A percentile compares a stretch with the other conserved stretches of the same genome.
These are phyloP conservation scores for Diachasma alloeum DNA, from an alignment of 1,140 invertebrate genomes.

Conservation along the genomic window DNA sequence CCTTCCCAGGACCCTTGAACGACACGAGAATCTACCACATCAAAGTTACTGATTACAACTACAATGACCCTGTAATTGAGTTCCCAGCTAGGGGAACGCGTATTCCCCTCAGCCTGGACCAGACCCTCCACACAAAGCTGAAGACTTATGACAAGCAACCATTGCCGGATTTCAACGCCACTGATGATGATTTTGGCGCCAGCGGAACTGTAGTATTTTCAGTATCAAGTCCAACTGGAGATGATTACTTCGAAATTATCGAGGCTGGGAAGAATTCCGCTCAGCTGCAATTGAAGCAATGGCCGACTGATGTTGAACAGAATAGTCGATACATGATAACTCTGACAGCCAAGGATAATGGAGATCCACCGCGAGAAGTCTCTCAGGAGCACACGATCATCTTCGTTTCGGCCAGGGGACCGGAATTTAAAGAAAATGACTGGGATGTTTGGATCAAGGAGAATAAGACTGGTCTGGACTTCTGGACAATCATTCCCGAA, in stretches of 20 bases:
- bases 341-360: conserved; percentile 60
- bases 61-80: conserved; percentile 59
- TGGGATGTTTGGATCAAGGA: conserved; percentile 52
- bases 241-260: conserved; percentile 50
- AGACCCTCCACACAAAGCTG: conserved; percentile 35
- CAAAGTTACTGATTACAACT: conserved; percentile 62
- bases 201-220: conserved; percentile 61
- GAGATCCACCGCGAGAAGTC: conserved; percentile 51
- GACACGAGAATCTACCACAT: conserved; percentile 55
- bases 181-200: conserved; percentile 60
- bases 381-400: conserved; percentile 48
- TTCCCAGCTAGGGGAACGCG: conserved; percentile 50
- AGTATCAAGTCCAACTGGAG: conserved; percentile 52
- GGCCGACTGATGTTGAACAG: not conserved
- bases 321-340: conserved; percentile 41
- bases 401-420: conserved; percentile 60
- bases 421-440: conserved; percentile 41
- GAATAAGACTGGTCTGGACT: conserved; percentile 52
- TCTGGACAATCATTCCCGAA: conserved; percentile 47
- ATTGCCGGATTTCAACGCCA: conserved; percentile 51
- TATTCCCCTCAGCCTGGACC: conserved; percentile 49
- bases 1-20: conserved; percentile 48
- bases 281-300: not conserved
- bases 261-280: conserved; percentile 25
- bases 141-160: conserved; percentile 33